Evolutionary conservation across 2,797 vertebrate genomes (phyloP).

Genomic region (Sebastes trivittatus): DNA sequence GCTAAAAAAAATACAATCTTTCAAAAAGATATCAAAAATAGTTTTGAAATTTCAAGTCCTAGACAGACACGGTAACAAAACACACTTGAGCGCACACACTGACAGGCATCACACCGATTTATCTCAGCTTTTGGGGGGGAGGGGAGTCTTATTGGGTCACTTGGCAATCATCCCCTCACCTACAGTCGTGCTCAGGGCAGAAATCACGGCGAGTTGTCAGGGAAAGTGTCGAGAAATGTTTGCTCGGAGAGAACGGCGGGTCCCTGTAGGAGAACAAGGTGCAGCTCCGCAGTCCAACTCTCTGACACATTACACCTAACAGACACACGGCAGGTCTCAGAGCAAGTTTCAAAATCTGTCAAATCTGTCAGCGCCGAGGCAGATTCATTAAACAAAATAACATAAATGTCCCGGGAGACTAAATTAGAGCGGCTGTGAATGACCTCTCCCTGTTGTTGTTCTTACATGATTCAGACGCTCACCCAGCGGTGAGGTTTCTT

Average conservation of each 20-base stretch:
- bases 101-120: constrained; percentile 35
- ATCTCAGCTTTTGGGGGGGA: background rate
- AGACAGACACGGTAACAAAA: background rate
- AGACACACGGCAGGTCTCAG: constrained; percentile 17
- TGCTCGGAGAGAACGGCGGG: constrained; percentile 28
- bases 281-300: constrained; percentile 36
- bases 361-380: constrained; percentile 35
- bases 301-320: constrained; percentile 56
- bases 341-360: constrained; percentile 49
- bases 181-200: constrained; percentile 46
- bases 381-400: constrained; percentile 57
- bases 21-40: constrained; percentile 20
- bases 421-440: constrained; percentile 45
- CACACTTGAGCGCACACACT: constrained; percentile 8
- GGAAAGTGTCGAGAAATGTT: constrained; percentile 57
- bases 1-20: constrained; percentile 16
- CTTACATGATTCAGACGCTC: constrained; percentile 22
- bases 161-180: constrained; percentile 52
- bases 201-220: constrained; percentile 58
- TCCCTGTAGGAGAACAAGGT: constrained; percentile 51
- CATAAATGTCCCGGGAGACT: constrained; percentile 44
- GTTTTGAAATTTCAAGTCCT: background rate
- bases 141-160: constrained; percentile 32
- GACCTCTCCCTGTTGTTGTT: constrained; percentile 54
- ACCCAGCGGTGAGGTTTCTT: background rate